Evolutionary conservation across 2,113 vertebrate genomes (phyloP), one percentile per base, ranked within the genome.

Genomic region (Mystacornis crossleyi): DNA sequence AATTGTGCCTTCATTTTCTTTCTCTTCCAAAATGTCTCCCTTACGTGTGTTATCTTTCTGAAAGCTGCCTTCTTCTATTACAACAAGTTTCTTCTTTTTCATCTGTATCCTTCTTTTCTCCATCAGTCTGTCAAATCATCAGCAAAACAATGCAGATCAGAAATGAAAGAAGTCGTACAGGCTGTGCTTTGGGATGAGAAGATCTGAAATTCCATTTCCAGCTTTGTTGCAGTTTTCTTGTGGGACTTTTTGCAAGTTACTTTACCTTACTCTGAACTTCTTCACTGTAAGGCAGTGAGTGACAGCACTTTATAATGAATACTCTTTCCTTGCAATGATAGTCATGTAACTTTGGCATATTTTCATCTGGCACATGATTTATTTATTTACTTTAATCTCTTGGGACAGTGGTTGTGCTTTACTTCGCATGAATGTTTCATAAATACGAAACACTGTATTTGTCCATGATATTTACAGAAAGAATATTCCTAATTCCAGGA

Each of bases 331-430:
- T 36, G 16, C 19, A 72, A 4, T 1, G 3, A 21, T 28, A 82
- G 53, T 40, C 24, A 14, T 80, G 33, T 86, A 54, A 72, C 94
- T 90, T 65, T 83, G 71, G 33, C 21, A 3, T 83, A 58, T 95
- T 95, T 95, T 73, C 47, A 83, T 93, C 64, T 50, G n/a, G 45
- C 40, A 62, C 12, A 71, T 93, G 40, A 69, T 74, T 87, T 87
- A 84, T 91, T 94, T 83, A 81, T 86, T 93, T 74, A 38, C 64
- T 91, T 89, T 70, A 60, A 28, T 93, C 47, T 90, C 67, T 73
- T 78, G 80, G 28, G 58, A 71, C 73, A 74, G 7, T 74, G 43
- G 18, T 70, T 81, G 26, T 83, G 42, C 73, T 90, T 97, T 96
- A 53, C 33, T 94, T 48, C 81, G 23, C 4, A 36, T 55, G 19